Base-by-base conservation (phyloP, 2,888 invertebrate genomes). In the Nemotelus pantherinus region DNA sequence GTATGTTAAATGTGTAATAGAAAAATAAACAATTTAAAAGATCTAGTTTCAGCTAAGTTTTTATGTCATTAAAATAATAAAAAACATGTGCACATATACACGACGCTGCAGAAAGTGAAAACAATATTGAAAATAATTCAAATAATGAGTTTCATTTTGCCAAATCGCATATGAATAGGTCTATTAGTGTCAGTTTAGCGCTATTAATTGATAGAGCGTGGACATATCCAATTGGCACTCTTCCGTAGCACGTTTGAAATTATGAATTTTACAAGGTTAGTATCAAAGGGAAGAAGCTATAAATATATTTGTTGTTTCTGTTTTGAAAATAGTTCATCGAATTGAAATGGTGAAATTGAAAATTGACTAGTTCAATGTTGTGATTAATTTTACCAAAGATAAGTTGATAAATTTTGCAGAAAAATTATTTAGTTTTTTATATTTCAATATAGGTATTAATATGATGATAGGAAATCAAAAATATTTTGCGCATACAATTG, bases 141-240 rank as follows among this genome's bases (percentile, higher is more conserved):
- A 3, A 9, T 0, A 45, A 47, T 47, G 4, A 3, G 2, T 45
- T 25, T 25, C 0, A 25, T 25, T 25, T 53, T 70, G 53, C 41
- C 53, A 70, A 70, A 70, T 70, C 55, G 70, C 53, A 50, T 70
- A 70, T 43, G 39, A 55, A 70, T 70, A 48, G 47, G 25, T n/a
- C 48, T 6, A 48, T 67, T 70, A 70, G 43, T 43, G 70, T 10
- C 53, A 67, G 3, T 39, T 68, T 68, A 68, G 7, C 6, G 39
- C 53, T 50, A 68, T 70, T 41, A 70, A 70, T 53, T 41, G 9
- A 53, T 53, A 44, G 55, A 53, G 70, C 55, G 70, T 70, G 53
- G 70, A 47, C 53, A 44, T 25, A 7, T 39, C 4, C 43, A n/a
- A 25, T 50, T 48, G 67, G 50, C 65, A 65, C 43, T 63, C 67